These are phyloP conservation scores for Drosophila pallidifrons DNA, from an alignment of 1,140 invertebrate genomes.

Conservation along the genomic window DNA sequence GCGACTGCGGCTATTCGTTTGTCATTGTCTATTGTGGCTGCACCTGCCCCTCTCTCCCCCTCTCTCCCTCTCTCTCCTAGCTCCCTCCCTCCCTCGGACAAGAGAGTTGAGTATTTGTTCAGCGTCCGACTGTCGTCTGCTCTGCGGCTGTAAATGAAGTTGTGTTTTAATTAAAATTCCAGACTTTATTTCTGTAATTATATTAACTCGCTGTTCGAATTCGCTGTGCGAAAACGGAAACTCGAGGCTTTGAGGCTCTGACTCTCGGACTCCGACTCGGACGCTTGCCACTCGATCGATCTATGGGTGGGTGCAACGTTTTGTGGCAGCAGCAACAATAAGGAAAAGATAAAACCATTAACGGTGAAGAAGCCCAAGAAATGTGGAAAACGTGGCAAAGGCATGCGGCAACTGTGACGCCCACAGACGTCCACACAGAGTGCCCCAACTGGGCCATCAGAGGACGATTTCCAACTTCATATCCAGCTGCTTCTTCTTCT, in stretches of 20 bases:
- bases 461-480: conserved; percentile 18
- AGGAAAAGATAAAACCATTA: conserved; percentile 78
- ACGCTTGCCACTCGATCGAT: conserved; percentile 62
- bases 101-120: conserved; percentile 26
- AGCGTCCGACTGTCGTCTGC: conserved; percentile 63
- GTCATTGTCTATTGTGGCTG: conserved; percentile 55
- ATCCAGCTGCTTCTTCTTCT: neutral
- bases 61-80: neutral
- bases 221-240: conserved; percentile 19
- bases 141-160: conserved; percentile 83
- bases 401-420: conserved; percentile 61
- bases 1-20: conserved; percentile 48
- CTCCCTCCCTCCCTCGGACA: neutral
- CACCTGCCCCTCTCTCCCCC: conserved; percentile 22
- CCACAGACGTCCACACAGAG: neutral
- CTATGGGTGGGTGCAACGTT: conserved; percentile 27
- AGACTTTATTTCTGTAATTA: conserved; percentile 84
- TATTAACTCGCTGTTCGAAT: conserved; percentile 82
- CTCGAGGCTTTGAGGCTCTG: neutral
- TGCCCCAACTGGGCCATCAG: neutral
- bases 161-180: conserved; percentile 84
- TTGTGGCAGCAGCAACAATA: conserved; percentile 41
- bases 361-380: conserved; percentile 66
- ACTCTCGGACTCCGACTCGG: conserved; percentile 12
- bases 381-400: conserved; percentile 80